A percentile compares a stretch with the other conserved stretches of the same genome.
These are phyloP conservation scores for Aproaerema taeniolella DNA, from an alignment of 2,888 invertebrate species.

Conservation along the genomic window DNA sequence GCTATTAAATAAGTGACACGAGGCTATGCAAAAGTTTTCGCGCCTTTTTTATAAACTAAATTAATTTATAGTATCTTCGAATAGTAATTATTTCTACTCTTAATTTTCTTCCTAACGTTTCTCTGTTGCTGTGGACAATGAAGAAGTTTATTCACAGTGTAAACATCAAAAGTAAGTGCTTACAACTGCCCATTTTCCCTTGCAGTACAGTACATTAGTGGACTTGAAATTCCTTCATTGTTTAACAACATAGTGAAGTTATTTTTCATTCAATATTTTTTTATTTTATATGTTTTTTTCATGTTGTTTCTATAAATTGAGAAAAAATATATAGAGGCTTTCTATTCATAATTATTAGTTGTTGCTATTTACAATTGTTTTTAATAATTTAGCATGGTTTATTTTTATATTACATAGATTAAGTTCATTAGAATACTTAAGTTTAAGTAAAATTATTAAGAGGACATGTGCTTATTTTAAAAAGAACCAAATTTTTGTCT, in stretches of 20 bases:
- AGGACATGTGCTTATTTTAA: slow-evolving; percentile 3
- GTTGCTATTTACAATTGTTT: slow-evolving; percentile 73
- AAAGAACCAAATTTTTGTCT: slow-evolving; percentile 10
- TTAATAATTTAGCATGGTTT: slow-evolving; percentile 49
- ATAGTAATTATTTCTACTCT: slow-evolving; percentile 31
- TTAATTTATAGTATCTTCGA: slow-evolving; percentile 11
- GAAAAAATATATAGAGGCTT: slow-evolving; percentile 57
- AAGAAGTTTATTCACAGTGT: not conserved
- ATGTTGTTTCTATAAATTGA: slow-evolving; percentile 39
- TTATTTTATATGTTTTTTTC: slow-evolving; percentile 51
- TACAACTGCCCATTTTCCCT: not conserved
- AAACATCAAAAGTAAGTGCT: not conserved
- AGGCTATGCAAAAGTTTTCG: slow-evolving; percentile 45
- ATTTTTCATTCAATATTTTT: slow-evolving; percentile 31
- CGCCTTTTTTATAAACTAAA: slow-evolving; percentile 31
- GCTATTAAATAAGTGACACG: slow-evolving; percentile 34
- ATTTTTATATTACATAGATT: slow-evolving; percentile 29
- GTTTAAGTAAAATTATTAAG: slow-evolving; percentile 7
- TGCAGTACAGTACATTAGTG: too few relatives aligned
- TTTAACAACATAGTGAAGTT: slow-evolving; percentile 8
- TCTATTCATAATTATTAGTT: slow-evolving; percentile 52
- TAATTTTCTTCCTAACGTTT: slow-evolving; percentile 34
- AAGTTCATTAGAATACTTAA: slow-evolving; percentile 5
- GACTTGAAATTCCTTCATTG: not conserved
- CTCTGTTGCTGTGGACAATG: slow-evolving; percentile 3